Conservation (phyloP, 2,797 vertebrate species). For the Acrocephalus scirpaceus region DNA sequence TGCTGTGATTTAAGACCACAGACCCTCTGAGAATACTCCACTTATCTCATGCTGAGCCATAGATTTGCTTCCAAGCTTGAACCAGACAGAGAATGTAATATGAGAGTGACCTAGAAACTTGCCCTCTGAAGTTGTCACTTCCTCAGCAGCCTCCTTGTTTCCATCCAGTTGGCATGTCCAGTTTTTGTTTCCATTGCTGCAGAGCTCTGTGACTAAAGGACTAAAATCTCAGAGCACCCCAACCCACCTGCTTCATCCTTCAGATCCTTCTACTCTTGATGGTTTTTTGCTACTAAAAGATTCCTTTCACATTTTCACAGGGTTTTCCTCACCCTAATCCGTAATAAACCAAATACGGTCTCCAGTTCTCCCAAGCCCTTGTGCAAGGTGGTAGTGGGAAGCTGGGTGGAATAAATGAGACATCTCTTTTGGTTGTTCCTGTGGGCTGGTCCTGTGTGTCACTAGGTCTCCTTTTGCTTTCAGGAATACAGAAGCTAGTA, state of each 20-base stretch:
- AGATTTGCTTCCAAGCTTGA: not conserved
- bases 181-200: not conserved
- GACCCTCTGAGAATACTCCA: not conserved
- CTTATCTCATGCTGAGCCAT: not conserved
- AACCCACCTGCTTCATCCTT: not conserved
- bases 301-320: not conserved
- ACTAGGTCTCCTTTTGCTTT: conserved; percentile 35
- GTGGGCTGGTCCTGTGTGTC: not conserved
- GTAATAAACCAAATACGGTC: not conserved
- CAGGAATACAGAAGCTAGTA: conserved; percentile 99
- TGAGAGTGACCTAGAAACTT: not conserved
- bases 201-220: not conserved
- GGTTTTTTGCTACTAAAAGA: not conserved
- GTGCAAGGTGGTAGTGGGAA: not conserved
- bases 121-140: not conserved
- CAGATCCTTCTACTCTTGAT: not conserved
- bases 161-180: not conserved
- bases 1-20: not conserved
- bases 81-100: not conserved
- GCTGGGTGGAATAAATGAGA: not conserved
- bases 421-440: not conserved
- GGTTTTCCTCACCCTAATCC: not conserved
- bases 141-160: not conserved
- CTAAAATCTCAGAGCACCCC: not conserved
- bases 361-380: not conserved